Evolutionary conservation across 2,113 vertebrate species (phyloP).

Genomic region (Pangasianodon gigas): DNA sequence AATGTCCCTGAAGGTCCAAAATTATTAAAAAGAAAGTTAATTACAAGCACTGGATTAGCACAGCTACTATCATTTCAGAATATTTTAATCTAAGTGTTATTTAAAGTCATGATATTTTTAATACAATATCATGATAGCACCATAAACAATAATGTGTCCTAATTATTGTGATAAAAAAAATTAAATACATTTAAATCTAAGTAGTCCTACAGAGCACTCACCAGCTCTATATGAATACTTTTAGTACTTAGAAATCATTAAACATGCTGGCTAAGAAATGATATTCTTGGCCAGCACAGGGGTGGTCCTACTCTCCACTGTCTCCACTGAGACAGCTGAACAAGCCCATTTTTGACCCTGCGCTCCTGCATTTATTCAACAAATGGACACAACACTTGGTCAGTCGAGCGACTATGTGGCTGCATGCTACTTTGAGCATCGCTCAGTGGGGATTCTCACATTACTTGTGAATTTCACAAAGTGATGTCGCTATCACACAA

Average conservation of each 20-base stretch:
- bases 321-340: constrained; percentile 41
- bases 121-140: neutral
- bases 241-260: neutral
- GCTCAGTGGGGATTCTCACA: neutral
- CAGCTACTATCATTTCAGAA: neutral
- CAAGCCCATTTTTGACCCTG: constrained; percentile 36
- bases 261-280: neutral
- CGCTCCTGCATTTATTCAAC: constrained; percentile 32
- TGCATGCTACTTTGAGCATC: neutral
- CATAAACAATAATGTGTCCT: neutral
- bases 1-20: neutral
- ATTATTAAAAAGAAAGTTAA: neutral
- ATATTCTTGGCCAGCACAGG: neutral
- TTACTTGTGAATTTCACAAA: constrained; percentile 20
- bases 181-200: neutral
- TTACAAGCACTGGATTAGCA: neutral
- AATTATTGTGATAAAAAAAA: neutral
- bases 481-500: constrained; percentile 28
- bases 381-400: constrained; percentile 32
- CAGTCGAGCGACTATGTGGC: neutral
- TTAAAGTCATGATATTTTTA: neutral
- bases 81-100: neutral
- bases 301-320: constrained; percentile 11
- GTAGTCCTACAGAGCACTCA: neutral
- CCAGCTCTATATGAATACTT: neutral